Evolutionary conservation across 2,113 vertebrate genomes (phyloP).

Genomic region (Thermophis baileyi): DNA sequence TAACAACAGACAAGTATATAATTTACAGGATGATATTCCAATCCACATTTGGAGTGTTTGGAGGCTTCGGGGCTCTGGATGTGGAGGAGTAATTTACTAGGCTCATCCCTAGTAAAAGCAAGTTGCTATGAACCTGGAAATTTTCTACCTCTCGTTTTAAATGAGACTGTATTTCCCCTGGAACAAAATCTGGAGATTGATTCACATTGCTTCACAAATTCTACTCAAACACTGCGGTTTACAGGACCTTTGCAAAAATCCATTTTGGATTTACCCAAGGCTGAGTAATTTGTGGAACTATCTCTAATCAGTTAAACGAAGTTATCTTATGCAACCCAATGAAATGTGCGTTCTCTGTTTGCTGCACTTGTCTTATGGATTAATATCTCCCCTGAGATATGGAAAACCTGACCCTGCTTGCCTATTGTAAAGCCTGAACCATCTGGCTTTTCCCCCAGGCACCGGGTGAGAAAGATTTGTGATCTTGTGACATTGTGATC

Average conservation of each 20-base stretch:
- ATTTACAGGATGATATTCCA: background rate
- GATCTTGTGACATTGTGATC: background rate
- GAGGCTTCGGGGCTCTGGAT: background rate
- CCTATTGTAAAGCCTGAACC: background rate
- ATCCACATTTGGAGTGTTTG: background rate
- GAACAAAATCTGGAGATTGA: background rate
- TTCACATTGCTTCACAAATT: background rate
- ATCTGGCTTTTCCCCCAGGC: background rate
- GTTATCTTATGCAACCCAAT: background rate
- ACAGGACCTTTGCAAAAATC: background rate
- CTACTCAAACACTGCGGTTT: background rate
- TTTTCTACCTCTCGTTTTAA: background rate
- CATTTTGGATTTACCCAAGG: background rate
- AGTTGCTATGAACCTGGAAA: background rate
- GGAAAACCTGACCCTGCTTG: background rate
- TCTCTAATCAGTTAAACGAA: background rate
- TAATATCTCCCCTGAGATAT: background rate
- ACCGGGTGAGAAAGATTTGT: background rate
- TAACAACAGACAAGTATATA: background rate
- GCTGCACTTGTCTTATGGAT: background rate
- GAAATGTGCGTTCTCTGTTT: background rate
- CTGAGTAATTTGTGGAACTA: background rate
- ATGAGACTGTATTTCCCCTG: background rate
- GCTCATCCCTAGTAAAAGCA: background rate
- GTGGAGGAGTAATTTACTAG: background rate